Percentiles rank a stretch among this genome's conserved stretches.
Evolutionary conservation across 2,113 vertebrate genomes (phyloP).

Genomic region (Chitala chitala): DNA sequence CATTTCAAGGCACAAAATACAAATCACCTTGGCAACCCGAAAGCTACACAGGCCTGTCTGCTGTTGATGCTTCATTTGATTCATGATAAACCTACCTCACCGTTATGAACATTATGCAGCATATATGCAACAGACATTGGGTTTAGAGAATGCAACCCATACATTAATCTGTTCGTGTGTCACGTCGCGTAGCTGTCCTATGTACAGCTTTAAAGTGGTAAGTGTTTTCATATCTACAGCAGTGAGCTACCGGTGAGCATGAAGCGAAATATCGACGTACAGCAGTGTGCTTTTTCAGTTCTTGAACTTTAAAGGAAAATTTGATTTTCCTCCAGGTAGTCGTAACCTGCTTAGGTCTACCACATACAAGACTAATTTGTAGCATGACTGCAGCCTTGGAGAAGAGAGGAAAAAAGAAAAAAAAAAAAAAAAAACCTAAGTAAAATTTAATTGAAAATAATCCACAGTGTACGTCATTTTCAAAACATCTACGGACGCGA

Average conservation of each 20-base stretch:
- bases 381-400: not conserved
- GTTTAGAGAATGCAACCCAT: not conserved
- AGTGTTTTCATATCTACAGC: too few relatives aligned
- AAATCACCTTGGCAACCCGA: not conserved
- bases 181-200: too few relatives aligned
- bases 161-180: not conserved
- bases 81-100: not conserved
- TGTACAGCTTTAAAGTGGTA: too few relatives aligned
- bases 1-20: conserved; percentile 14
- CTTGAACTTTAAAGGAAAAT: not conserved
- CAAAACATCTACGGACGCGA: not conserved
- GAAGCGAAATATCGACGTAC: too few relatives aligned
- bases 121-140: not conserved
- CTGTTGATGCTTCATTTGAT: not conserved
- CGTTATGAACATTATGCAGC: not conserved
- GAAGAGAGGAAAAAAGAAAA: not conserved
- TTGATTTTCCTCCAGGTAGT: not conserved
- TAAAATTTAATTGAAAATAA: not conserved
- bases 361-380: conserved; percentile 8
- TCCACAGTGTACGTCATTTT: not conserved
- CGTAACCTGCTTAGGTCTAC: not conserved
- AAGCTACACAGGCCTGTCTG: not conserved
- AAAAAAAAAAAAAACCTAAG: not conserved
- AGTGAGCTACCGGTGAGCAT: too few relatives aligned
- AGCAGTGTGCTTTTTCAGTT: not conserved